phyloP scores from a whole-genome alignment of 2,888 invertebrate species.

The Erannis defoliaria region DNA sequence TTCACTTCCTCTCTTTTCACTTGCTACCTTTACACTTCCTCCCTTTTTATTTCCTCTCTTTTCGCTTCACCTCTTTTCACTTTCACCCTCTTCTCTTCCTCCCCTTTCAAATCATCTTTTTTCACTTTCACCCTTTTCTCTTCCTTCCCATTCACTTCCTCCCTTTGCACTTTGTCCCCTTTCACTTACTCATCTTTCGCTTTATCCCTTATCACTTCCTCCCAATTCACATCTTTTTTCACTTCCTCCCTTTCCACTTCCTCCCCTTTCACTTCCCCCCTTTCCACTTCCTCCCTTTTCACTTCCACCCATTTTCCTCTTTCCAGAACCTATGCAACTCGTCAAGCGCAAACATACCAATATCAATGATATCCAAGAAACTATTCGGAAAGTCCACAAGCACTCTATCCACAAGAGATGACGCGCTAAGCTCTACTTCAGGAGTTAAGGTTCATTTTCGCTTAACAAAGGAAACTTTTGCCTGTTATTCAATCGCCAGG shows the following conservation, averaged over 20 bases:
- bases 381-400: conserved; percentile 53
- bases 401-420: conserved; percentile 50
- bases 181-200: too few species aligned
- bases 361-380: conserved; percentile 57
- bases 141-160: too few species aligned
- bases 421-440: conserved; percentile 52
- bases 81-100: too few species aligned
- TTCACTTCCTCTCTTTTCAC: too few species aligned
- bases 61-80: too few species aligned
- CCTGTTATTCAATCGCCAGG: too few species aligned
- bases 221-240: not conserved
- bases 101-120: too few species aligned
- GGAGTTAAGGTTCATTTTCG: conserved; percentile 55
- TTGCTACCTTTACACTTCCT: too few species aligned
- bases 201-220: too few species aligned
- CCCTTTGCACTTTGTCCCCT: too few species aligned
- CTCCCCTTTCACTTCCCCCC: not conserved
- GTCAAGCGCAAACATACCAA: conserved; percentile 54
- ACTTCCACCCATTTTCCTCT: not conserved
- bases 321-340: conserved; percentile 60
- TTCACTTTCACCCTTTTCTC: too few species aligned
- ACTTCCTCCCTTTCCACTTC: conserved; percentile 31
- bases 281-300: not conserved
- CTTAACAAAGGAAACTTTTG: not conserved
- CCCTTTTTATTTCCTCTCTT: too few species aligned